Evolutionary conservation across 1,140 invertebrate genomes (phyloP), one percentile per base, ranked within the genome.

Genomic region (Drosophila trapezifrons): DNA sequence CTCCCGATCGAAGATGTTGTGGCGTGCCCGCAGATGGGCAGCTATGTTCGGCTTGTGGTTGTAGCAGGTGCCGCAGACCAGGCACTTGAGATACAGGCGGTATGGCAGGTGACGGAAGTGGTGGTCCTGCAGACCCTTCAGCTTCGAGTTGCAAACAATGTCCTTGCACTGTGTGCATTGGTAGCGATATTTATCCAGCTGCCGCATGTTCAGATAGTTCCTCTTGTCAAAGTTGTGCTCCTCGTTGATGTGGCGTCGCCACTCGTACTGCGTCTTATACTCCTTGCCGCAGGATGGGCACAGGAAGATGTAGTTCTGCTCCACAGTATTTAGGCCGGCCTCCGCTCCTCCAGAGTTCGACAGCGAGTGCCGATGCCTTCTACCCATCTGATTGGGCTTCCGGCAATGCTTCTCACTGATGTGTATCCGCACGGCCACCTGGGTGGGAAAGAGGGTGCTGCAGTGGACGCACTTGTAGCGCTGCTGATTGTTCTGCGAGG

Each of bases 41-140:
- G 90, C 77, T 37, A 91, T 91, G 56, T 91, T 91, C 2, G 90
- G 90, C 54, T 91, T 91, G 47, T 91, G 90, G 57, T 91, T 91
- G n/a, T 91, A 91, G 45, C 86, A 90, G 15, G 90, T 91, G 55
- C 90, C 87, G 25, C 90, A 91, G 8, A 91, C 65, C 1, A 90
- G 67, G 52, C 90, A 91, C 73, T 91, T 91, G 1, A 91, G 49
- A 57, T 91, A 91, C 29, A 90, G 45, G 7, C 84, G 76, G 43
- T 80, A 91, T 8, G 90, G 83, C 37, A 91, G 54, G 67, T 91
- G 90, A 0, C 90, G 80, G 35, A 91, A 91, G 42, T 91, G 90
- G 52, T 91, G 90, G 71, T 91, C 90, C 63, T 91, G 90, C 13
- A 91, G 52, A 4, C 86, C 90, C 60, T 91, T 91, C n/a, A 91